Conservation (phyloP, 2,888 invertebrate genomes). For the Drosophila bunnanda region DNA sequence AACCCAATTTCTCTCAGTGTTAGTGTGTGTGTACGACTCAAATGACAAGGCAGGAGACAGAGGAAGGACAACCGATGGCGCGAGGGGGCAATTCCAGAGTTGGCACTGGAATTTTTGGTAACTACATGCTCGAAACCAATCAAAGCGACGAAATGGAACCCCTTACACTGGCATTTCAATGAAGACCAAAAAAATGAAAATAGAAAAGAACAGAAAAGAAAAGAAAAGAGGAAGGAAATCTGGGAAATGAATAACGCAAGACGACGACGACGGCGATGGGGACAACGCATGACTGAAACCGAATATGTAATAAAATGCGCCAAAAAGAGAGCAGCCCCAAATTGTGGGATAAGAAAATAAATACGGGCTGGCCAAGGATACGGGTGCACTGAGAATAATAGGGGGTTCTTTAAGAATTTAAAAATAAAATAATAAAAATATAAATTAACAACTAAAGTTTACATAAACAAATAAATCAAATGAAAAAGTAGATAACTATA, state of each 20-base stretch:
- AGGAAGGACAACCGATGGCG: conserved; percentile 3
- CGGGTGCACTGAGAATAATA: conserved; percentile 1
- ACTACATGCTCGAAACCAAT: conserved; percentile 62
- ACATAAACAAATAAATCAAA: background rate
- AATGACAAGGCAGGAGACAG: conserved; percentile 8
- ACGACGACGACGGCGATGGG: conserved; percentile 31
- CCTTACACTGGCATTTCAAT: conserved; percentile 69
- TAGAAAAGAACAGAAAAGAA: background rate
- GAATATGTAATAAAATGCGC: conserved; percentile 44
- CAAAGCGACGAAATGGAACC: conserved; percentile 70
- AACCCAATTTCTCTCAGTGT: background rate
- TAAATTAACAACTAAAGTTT: background rate
- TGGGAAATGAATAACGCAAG: conserved; percentile 74
- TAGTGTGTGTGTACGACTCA: conserved; percentile 25
- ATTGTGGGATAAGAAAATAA: conserved; percentile 27
- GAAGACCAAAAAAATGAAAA: conserved; percentile 31
- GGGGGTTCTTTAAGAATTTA: background rate
- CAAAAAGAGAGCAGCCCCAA: conserved; percentile 27
- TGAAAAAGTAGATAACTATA: background rate
- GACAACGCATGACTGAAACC: conserved; percentile 64
- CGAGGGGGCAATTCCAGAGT: conserved; percentile 18
- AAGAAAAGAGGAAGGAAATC: conserved; percentile 16
- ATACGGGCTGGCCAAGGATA: conserved; percentile 16
- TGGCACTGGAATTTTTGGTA: conserved; percentile 48
- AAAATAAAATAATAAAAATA: background rate